Evolutionary conservation across 2,113 vertebrate species (phyloP), one percentile per base, ranked within the genome.

Genomic region (Cyprinus carpio): DNA sequence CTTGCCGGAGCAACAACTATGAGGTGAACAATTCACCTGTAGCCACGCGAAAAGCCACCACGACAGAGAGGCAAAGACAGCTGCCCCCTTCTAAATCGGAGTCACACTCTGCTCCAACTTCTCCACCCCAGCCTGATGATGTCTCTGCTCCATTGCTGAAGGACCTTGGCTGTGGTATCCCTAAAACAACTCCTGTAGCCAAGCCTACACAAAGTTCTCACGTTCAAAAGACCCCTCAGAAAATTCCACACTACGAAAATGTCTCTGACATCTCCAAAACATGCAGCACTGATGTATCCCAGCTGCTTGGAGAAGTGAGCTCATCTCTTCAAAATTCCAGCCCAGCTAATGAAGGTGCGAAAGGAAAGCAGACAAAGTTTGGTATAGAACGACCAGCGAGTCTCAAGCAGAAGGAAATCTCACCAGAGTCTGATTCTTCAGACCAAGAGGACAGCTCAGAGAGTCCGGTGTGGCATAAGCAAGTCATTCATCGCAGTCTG

Each of bases 1-100:
- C 97, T 11, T 98, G 97, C 62, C 95, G 97, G 54, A 96, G 96
- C 81, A 95, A 96, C 88, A 96, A 95, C 88, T 95, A 97, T 11
- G 97, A 98, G 49, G 96, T 96, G 10, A 96, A 96, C 90, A 96
- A 96, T 85, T 97, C 96, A 0, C 97, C 96, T 0, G 94, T 95
- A 4, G 93, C 95, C 84, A 89, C 94, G 0, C 94, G 95, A 71
- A 95, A 94, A 87, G 93, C 93, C 71, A 93, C 94, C 67, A 94
- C 94, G 89, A 94, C 92, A 0, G 94, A 93, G 89, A 88, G 88
- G 72, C 94, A 94, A 89, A 87, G 91, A 87, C 93, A 92, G 85
- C 89, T 92, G 5, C 92, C 94, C 0, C 87, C 92, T 0, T 91
- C 92, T 82, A 93, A 94, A 87, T 92, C 92, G 0, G 94, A 95